A percentile compares a stretch with the other conserved stretches of the same genome.
phyloP scores from a whole-genome alignment of 2,113 vertebrate genomes.

The Platysternon megacephalum region DNA sequence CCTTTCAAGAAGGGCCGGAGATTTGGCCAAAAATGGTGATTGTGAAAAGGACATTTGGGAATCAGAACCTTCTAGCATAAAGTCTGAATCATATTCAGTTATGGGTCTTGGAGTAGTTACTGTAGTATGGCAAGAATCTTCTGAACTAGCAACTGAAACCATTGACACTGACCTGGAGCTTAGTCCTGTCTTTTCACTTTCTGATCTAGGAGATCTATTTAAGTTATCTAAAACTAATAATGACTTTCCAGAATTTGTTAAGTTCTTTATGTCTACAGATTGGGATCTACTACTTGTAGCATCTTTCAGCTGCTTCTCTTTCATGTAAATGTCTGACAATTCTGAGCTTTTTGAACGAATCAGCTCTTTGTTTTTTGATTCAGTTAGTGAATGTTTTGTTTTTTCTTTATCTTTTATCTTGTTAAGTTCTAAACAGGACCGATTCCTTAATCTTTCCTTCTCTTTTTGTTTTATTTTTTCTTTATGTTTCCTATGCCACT shows the following conservation, averaged over 20 bases:
- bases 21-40: constrained; percentile 88
- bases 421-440: constrained; percentile 83
- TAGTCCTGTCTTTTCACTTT: constrained; percentile 86
- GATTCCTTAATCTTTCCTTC: constrained; percentile 91
- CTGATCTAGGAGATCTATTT: constrained; percentile 89
- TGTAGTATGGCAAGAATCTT: constrained; percentile 91
- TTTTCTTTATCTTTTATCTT: constrained; percentile 91
- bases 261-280: constrained; percentile 87
- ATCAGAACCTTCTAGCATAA: constrained; percentile 89
- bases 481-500: constrained; percentile 97
- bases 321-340: constrained; percentile 80
- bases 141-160: constrained; percentile 93
- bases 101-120: constrained; percentile 86
- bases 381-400: constrained; percentile 75
- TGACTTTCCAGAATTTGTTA: constrained; percentile 78
- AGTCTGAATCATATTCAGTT: constrained; percentile 91
- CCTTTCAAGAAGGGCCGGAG: constrained; percentile 87
- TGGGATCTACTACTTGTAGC: constrained; percentile 82
- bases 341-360: constrained; percentile 94
- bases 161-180: constrained; percentile 92
- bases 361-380: constrained; percentile 89
- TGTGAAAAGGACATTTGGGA: constrained; percentile 93
- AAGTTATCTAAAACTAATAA: constrained; percentile 83
- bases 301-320: constrained; percentile 89
- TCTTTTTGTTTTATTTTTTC: constrained; percentile 99